A percentile compares a stretch with the other conserved stretches of the same genome.
Conservation (phyloP, 2,797 vertebrate species). For the Peromyscus eremicus region DNA sequence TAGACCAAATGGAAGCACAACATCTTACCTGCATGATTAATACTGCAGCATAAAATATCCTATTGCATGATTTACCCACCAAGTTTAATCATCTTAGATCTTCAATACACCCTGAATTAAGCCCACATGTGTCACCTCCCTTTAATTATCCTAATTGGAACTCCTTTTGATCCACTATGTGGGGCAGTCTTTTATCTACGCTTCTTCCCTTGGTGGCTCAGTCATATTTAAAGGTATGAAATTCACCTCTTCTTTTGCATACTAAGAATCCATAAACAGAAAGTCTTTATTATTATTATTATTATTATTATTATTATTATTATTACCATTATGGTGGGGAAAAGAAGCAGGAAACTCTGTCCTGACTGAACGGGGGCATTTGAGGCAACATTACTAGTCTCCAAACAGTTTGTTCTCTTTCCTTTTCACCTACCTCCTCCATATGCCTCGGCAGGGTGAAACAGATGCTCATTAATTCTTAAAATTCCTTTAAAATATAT, state of each 20-base stretch:
- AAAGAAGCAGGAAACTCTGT: not conserved
- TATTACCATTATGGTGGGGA: not conserved
- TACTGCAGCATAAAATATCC: not conserved
- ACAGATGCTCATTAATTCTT: conserved; percentile 81
- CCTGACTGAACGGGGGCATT: conserved; percentile 50
- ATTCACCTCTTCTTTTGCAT: not conserved
- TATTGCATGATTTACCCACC: not conserved
- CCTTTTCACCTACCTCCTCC: conserved; percentile 65
- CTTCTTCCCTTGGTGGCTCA: not conserved
- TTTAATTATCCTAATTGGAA: conserved; percentile 50
- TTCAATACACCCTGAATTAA: not conserved
- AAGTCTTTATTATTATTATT: not conserved
- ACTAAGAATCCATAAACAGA: not conserved
- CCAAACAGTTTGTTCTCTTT: conserved; percentile 70
- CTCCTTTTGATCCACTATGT: not conserved
- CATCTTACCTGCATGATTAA: not conserved
- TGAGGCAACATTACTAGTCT: conserved; percentile 68
- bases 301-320: not conserved
- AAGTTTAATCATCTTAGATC: not conserved
- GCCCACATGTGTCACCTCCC: not conserved
- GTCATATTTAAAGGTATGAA: not conserved
- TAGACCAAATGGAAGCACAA: not conserved
- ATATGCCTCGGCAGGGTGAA: conserved; percentile 73
- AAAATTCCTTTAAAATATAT: conserved; percentile 73
- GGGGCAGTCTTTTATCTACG: not conserved